Evolutionary conservation across 2,888 invertebrate species (phyloP).

Genomic region (Lasioglossum malachurum): DNA sequence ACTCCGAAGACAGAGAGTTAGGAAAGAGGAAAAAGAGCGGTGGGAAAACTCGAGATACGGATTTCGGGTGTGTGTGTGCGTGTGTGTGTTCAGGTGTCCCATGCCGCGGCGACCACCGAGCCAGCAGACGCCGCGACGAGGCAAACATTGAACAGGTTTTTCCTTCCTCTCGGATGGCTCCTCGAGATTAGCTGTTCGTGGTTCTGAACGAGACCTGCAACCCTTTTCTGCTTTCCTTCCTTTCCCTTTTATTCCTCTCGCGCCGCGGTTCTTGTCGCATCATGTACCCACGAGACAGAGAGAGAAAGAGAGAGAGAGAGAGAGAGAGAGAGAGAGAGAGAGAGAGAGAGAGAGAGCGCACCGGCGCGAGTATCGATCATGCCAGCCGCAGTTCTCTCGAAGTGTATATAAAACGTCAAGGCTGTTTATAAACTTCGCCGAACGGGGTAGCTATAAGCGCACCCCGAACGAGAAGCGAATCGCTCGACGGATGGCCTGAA

Average conservation of each 20-base stretch:
- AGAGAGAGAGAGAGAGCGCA: neutral
- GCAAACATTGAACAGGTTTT: conserved; percentile 13
- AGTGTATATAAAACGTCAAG: conserved; percentile 32
- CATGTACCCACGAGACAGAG: neutral
- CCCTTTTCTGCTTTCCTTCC: neutral
- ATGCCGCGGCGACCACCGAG: neutral
- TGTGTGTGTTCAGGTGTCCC: conserved; percentile 13
- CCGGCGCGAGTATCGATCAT: conserved; percentile 20
- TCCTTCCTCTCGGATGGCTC: neutral
- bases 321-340: neutral
- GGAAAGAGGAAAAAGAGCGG: neutral
- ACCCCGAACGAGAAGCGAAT: conserved; percentile 1
- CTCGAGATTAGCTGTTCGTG: conserved; percentile 1
- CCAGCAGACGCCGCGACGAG: neutral
- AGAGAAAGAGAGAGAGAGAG: neutral
- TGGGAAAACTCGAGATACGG: neutral
- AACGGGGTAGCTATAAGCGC: conserved; percentile 1
- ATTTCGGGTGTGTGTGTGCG: neutral
- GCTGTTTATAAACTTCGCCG: conserved; percentile 19
- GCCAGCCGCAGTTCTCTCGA: neutral
- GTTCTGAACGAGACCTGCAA: neutral
- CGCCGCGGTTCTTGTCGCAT: neutral
- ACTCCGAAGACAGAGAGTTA: neutral
- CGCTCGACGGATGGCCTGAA: neutral
- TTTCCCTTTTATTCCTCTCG: conserved; percentile 1